These are phyloP conservation scores for Drosophila macrospina DNA, from an alignment of 2,888 invertebrate genomes.

Conservation along the genomic window DNA sequence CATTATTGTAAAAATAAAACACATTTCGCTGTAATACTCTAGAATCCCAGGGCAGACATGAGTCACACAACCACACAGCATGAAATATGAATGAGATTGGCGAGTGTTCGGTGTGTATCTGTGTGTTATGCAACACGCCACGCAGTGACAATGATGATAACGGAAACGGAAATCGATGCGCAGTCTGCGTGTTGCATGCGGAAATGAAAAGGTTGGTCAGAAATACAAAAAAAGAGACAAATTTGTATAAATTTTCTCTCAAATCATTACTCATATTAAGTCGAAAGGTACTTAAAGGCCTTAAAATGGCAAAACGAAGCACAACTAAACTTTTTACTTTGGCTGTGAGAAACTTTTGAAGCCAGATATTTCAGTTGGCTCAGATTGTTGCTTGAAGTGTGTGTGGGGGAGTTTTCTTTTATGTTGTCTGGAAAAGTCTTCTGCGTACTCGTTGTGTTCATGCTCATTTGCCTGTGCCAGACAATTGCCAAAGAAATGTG, in stretches of 20 bases:
- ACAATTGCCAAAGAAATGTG: slow-evolving; percentile 56
- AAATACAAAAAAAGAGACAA: slow-evolving; percentile 9
- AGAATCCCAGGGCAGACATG: slow-evolving; percentile 33
- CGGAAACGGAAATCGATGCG: slow-evolving; percentile 73
- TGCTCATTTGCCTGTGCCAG: slow-evolving; percentile 66
- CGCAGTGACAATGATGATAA: slow-evolving; percentile 24
- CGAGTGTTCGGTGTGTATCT: not conserved
- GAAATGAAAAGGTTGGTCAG: slow-evolving; percentile 61
- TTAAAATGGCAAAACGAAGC: slow-evolving; percentile 24
- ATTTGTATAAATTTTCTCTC: not conserved
- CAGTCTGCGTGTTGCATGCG: slow-evolving; percentile 59
- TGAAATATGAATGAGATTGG: slow-evolving; percentile 47
- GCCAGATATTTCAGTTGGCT: slow-evolving; percentile 48
- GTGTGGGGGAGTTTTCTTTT: not conserved
- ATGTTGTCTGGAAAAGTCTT: not conserved
- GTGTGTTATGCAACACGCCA: slow-evolving; percentile 49
- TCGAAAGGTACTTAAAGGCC: not conserved
- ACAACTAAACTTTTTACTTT: slow-evolving; percentile 67
- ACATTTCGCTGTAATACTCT: slow-evolving; percentile 22
- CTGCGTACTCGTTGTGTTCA: slow-evolving; percentile 28
- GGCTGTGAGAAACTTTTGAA: slow-evolving; percentile 52
- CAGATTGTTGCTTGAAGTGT: slow-evolving; percentile 22
- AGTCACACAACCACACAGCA: slow-evolving; percentile 32
- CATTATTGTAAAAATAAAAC: slow-evolving; percentile 20
- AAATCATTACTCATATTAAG: not conserved